Conservation (phyloP, 2,888 invertebrate species). For the Chaitophorus viminalis region DNA sequence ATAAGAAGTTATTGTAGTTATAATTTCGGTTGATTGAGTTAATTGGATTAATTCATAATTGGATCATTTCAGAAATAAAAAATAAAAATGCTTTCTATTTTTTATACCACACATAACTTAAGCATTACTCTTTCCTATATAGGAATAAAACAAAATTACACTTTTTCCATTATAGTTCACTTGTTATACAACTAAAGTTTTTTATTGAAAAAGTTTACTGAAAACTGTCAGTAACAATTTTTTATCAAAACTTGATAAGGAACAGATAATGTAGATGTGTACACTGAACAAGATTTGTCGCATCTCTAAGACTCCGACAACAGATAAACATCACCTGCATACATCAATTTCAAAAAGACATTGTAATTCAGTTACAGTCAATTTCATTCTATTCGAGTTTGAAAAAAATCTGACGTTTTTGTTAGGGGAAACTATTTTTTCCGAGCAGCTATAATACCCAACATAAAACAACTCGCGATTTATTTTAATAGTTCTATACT, state of each 20-base stretch:
- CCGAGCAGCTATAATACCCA: not conserved
- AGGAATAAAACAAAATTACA: slow-evolving; percentile 18
- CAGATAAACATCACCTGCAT: slow-evolving; percentile 30
- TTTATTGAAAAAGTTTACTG: slow-evolving; percentile 50
- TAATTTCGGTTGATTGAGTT: no score
- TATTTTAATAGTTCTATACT: not conserved
- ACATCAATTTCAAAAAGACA: slow-evolving; percentile 28
- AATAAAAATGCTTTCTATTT: no score
- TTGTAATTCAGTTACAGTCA: slow-evolving; percentile 36
- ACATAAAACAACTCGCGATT: not conserved
- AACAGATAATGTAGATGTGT: not conserved
- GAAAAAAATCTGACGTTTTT: slow-evolving; percentile 13
- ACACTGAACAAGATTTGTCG: slow-evolving; percentile 11
- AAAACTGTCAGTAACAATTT: slow-evolving; percentile 26
- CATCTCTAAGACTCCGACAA: not conserved
- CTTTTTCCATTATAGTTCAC: not conserved
- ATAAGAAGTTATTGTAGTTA: no score
- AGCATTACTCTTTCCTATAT: not conserved
- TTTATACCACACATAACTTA: no score
- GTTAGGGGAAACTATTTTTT: not conserved
- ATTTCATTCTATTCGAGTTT: not conserved
- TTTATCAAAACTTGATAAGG: not conserved
- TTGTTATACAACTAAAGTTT: slow-evolving; percentile 28
- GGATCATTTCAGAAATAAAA: no score
- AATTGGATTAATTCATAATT: no score